Evolutionary conservation across 2,888 invertebrate genomes (phyloP), one percentile per base, ranked within the genome.

Genomic region (Lapara coniferarum): DNA sequence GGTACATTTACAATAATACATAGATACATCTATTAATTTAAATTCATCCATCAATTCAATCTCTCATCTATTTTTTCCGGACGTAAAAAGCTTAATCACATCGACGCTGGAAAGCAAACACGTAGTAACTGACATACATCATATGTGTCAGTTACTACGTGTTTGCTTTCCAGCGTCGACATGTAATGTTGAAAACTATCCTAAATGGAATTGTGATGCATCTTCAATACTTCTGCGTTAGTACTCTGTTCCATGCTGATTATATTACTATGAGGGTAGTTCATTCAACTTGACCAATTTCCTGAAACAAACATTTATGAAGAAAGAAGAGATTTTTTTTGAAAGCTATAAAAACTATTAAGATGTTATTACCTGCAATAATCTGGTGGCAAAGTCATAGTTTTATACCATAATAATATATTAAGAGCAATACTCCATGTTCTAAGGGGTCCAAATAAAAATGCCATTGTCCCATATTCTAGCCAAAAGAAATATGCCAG

Each of bases 401-500:
- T 94, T 79, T 95, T 95, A 82, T 95, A 95, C 96, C 96, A 97
- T 71, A 97, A 83, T 71, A 95, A 82, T 66, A 95, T 80, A 71
- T 96, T 96, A 73, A 97, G 86, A 66, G 96, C 82, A 67, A 97
- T 92, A 69, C 97, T 96, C 96, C 97, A 98, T 0, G 97, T 97
- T 77, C 97, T 94, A 66, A 98, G 89, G 0, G 97, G 97, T 67
- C 97, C 97, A 72, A 97, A 90, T 69, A 97, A 75, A 72, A 97
- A 95, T 0, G 97, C 96, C 83, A 97, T 85, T 0, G 95, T 96
- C 12, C 97, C 97, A 89, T 98, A 97, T 16, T 97, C 97, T 76
- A 96, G 84, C 95, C 96, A 97, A 84, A 97, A 97, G 84, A 96
- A 96, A 83, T 97, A 97, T 0, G 96, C 95, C 86, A 96, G 93